Base-by-base conservation (phyloP, 2,113 vertebrate species). In the Dasyprocta punctata region DNA sequence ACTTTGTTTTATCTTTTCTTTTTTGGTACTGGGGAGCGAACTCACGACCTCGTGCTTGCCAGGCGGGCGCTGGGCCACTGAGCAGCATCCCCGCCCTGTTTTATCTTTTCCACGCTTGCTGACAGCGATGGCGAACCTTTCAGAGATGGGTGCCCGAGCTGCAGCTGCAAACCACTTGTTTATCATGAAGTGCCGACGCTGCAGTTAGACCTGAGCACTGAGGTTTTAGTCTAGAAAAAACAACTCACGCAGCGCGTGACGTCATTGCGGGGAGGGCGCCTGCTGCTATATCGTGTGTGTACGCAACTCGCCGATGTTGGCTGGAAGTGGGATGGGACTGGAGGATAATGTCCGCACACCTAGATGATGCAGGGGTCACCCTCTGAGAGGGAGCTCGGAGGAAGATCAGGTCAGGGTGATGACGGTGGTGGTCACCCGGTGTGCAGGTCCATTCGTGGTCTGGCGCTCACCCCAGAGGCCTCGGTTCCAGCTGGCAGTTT, bases 391-490 rank as follows among this genome's bases (percentile, higher is more conserved):
- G 67, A 47, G 26, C 9, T 61, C 1, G 75, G 13, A 71, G n/a
- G 61, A 41, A 60, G 54, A 19, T 38, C 17, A 12, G 60, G 3
- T 36, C 14, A 11, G 38, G 8, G 28, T 28, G 60, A 16, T 10
- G 67, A 67, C 54, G 47, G 56, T 75, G 8, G 8, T 19, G 13
- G 89, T 30, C 2, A 16, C 28, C 24, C 1, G 3, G 33, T 7
- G 28, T 47, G 24, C 38, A 22, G 36, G 17, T 7, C 6, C 30
- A 6, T 0, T 3, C 20, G 0, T 1, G 28, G 58, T 0, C 58
- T 41, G 1, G 38, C 1, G 5, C 58, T 60, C 47, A 47, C 14
- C 13, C 13, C 16, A 20, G 54, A 28, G 67, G 38, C 10, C 41
- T 17, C 65, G 52, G 13, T 8, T 47, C 6, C 58, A 41, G 65